Evolutionary conservation across 2,888 invertebrate species (phyloP), one percentile per base, ranked within the genome.

Genomic region (Melikaiella ostensackeni): DNA sequence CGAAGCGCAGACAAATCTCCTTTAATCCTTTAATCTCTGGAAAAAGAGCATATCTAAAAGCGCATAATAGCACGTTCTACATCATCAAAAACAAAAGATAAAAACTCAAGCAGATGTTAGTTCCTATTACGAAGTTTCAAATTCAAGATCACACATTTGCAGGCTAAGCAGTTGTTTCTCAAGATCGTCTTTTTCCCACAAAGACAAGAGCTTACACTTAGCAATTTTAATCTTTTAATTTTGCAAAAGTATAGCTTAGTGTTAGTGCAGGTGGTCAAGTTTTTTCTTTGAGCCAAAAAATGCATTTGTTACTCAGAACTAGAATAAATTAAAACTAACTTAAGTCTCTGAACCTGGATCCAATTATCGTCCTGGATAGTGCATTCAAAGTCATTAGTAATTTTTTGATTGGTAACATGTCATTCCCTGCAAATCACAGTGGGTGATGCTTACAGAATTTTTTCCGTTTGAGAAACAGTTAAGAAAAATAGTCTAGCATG

Each of bases 1-100:
- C n/a, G 19, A 33, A 24, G 24, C 64, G 38, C 64, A 8, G 16
- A 64, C 38, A 27, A 7, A 64, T 64, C 64, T 16, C 16, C 64
- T 64, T 64, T 38, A 63, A 63, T 30, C 11, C 21, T 63, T 21
- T 24, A 64, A 24, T 63, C 59, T 59, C 24, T 13, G 27, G 27
- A 16, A 24, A 59, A 59, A 11, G 21, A 2, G 6, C 11, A 59
- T 6, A 59, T 27, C 6, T 59, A 16, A 59, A 27, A 24, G 13
- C 27, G 13, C 59, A 59, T 27, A 27, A 59, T 59, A 16, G 27
- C 59, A 59, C 59, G 27, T 16, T 59, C 27, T 16, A 13, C 59
- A 59, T 59, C 21, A 16, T 59, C 24, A 59, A 24, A 59, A 59
- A 24, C 42, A 42, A 27, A 27, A 27, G 4, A 59, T 24, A 24